Conservation (phyloP, 2,888 invertebrate genomes). For the Entomobrya multifasciata region DNA sequence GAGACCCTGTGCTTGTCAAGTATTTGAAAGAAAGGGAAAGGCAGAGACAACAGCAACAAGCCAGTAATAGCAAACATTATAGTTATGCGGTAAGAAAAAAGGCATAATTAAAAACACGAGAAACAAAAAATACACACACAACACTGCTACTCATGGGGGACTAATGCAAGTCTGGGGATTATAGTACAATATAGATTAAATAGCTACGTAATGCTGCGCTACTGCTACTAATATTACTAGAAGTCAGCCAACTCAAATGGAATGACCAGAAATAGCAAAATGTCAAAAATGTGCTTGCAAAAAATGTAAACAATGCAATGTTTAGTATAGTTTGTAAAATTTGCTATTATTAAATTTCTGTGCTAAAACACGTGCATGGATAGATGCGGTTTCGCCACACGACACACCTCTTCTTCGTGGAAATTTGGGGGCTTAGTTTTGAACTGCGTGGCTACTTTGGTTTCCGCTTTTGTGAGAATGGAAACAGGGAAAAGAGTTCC, state of each 20-base stretch:
- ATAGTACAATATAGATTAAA: not conserved
- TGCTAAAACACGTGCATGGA: too few species aligned
- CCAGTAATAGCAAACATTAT: slow-evolving; percentile 44
- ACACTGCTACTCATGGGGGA: too few species aligned
- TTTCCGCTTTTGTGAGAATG: slow-evolving; percentile 34
- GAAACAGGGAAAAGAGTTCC: slow-evolving; percentile 10
- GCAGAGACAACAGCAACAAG: slow-evolving; percentile 50
- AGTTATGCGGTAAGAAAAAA: slow-evolving; percentile 58
- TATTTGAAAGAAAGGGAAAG: slow-evolving; percentile 74
- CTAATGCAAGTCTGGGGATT: slow-evolving; percentile 33
- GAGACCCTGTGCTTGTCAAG: slow-evolving; percentile 75
- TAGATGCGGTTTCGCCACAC: too few species aligned
- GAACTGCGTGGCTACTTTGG: not conserved
- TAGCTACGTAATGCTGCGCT: slow-evolving; percentile 5
- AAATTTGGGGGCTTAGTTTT: not conserved
- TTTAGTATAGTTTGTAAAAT: too few species aligned
- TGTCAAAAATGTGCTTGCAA: not conserved
- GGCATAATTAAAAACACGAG: slow-evolving; percentile 7
- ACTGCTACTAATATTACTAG: not conserved
- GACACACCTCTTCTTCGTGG: too few species aligned
- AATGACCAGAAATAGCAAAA: not conserved
- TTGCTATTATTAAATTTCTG: too few species aligned
- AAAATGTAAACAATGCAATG: too few species aligned
- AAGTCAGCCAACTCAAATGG: not conserved
- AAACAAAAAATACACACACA: slow-evolving; percentile 21